A percentile compares a stretch with the other conserved stretches of the same genome.
phyloP scores from a whole-genome alignment of 2,797 vertebrate species.

The Hippoglossus hippoglossus region DNA sequence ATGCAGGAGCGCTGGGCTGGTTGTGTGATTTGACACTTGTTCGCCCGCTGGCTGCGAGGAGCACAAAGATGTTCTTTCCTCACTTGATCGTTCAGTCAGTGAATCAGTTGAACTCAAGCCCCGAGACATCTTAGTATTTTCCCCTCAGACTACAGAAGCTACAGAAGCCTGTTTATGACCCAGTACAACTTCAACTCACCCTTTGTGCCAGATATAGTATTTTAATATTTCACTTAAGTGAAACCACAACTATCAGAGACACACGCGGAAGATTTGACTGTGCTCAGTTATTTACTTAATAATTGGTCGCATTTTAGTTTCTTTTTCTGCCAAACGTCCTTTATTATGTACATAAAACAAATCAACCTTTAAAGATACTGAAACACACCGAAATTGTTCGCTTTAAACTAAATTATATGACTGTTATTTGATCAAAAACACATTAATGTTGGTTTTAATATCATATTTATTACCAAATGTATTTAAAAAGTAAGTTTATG shows the following conservation, averaged over 20 bases:
- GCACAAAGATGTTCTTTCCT: neutral
- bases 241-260: neutral
- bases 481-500: too few relatives aligned
- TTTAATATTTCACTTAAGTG: neutral
- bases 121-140: conserved; percentile 14
- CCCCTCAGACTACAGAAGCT: conserved; percentile 16
- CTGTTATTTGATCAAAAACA: too few relatives aligned
- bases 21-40: too few relatives aligned
- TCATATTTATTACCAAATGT: too few relatives aligned
- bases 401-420: too few relatives aligned
- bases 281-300: too few relatives aligned
- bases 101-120: conserved; percentile 29
- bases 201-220: neutral
- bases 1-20: conserved; percentile 6
- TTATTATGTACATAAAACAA: neutral
- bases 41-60: too few relatives aligned
- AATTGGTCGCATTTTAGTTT: too few relatives aligned
- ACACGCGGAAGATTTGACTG: neutral
- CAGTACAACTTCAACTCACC: neutral
- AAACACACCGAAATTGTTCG: too few relatives aligned
- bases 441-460: too few relatives aligned
- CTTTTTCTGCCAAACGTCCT: too few relatives aligned
- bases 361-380: neutral
- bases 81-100: neutral
- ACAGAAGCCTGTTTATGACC: conserved; percentile 3